Base-by-base conservation (phyloP, 2,797 vertebrate genomes). In the Ptychobarbus kaznakovi region DNA sequence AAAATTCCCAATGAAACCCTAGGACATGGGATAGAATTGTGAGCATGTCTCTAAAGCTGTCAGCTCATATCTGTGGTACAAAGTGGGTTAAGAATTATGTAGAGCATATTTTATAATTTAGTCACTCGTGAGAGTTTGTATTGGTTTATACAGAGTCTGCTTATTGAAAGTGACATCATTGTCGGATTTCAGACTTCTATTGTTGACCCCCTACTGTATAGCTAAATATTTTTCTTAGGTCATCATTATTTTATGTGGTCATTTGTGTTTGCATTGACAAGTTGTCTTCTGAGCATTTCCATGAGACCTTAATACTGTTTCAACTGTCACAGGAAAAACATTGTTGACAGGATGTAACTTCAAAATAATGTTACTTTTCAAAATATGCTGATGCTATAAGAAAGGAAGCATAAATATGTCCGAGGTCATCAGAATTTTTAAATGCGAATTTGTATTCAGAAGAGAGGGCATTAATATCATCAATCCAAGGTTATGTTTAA, bases 81-180 rank as follows among this genome's bases (percentile, higher is more conserved):
- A 93, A 92, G 92, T 92, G 91, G 88, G 86, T 86, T 93, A 88
- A 92, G 65, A 91, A 92, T 63, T 91, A 91, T 93, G 92, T 88
- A 58, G 82, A 88, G 92, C 92, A 93, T 94, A 93, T 94, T 94
- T 92, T 78, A 51, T 49, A 61, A 87, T 78, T 86, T 86, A 86
- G 58, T 42, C 85, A 88, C 65, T 77, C 46, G 20, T 77, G 46
- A 83, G 77, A 76, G 72, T 72, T 65, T n/a, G 63, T 69, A 72
- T 79, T 87, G 80, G 72, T 72, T 65, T n/a, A 53, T 69, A 76
- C 75, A 80, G 88, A 88, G 91, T 90, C 91, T 56, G 84, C 92
- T 94, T 93, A 95, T 93, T 95, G 90, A 94, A 93, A 83, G 86
- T 92, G 94, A 94, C 93, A 75, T 70, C 42, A 81, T 76, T 70